phyloP scores from a whole-genome alignment of 1,140 invertebrate genomes.

The Sinonovacula constricta region DNA sequence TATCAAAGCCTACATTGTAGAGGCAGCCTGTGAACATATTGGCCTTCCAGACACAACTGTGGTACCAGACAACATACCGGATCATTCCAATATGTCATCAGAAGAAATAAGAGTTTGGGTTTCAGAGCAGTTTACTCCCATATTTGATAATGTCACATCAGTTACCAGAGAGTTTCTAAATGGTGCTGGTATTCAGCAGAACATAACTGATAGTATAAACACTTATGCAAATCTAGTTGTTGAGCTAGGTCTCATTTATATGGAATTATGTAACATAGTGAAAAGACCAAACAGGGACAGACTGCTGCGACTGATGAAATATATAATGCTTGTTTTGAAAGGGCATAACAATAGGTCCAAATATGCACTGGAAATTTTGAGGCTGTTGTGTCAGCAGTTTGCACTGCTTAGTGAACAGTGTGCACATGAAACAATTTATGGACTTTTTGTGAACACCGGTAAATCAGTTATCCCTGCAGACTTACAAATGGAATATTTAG shows the following conservation, averaged over 20 bases:
- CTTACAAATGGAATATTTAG: constrained; percentile 35
- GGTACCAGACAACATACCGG: not conserved
- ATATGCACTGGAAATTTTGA: constrained; percentile 15
- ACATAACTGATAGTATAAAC: not conserved
- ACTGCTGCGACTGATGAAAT: not conserved
- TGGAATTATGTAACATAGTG: not conserved
- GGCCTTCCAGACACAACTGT: not conserved
- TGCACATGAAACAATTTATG: constrained; percentile 6
- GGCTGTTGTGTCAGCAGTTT: constrained; percentile 9
- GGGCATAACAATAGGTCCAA: constrained; percentile 26
- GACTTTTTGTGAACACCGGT: constrained; percentile 14
- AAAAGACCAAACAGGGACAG: not conserved
- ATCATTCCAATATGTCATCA: not conserved
- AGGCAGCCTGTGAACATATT: constrained; percentile 1
- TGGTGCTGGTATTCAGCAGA: not conserved
- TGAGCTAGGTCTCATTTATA: not conserved
- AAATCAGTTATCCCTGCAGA: constrained; percentile 2
- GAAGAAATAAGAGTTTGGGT: constrained; percentile 2
- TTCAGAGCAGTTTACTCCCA: not conserved
- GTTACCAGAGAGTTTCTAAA: not conserved
- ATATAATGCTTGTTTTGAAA: constrained; percentile 13
- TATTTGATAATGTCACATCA: not conserved
- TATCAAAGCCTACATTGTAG: not conserved
- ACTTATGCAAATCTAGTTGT: not conserved
- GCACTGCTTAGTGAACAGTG: constrained; percentile 8